phyloP scores from a whole-genome alignment of 2,113 vertebrate species.

The Tricholaema leucomelas region DNA sequence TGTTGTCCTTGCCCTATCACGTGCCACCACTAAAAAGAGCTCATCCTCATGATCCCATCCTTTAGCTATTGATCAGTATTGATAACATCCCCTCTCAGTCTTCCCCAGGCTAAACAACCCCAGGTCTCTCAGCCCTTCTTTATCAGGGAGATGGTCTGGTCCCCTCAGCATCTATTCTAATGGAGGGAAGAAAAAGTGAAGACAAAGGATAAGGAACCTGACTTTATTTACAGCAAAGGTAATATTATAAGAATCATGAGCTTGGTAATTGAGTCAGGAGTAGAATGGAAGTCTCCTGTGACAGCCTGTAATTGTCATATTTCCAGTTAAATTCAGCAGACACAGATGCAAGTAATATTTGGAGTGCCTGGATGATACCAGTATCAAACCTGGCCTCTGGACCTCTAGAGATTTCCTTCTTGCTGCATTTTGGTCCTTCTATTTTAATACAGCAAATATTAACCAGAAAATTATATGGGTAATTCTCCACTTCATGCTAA shows the following conservation, averaged over 20 bases:
- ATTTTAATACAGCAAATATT: background rate
- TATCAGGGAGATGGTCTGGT: no score
- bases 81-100: no score
- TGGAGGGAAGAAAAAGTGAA: no score
- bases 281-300: conserved; percentile 11
- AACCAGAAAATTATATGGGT: background rate
- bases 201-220: background rate
- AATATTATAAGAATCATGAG: background rate
- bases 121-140: no score
- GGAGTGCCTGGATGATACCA: background rate
- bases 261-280: conserved; percentile 17
- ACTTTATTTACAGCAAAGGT: conserved; percentile 21
- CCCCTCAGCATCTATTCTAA: no score
- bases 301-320: conserved; percentile 19
- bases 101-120: no score
- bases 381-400: background rate
- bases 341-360: background rate
- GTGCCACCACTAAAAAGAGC: no score
- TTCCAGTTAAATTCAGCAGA: background rate
- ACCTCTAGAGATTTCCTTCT: background rate
- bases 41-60: no score
- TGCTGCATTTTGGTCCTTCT: background rate
- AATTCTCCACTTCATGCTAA: background rate
- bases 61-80: no score
- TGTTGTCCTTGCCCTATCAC: no score